These are phyloP conservation scores for Colistium nudipinnis DNA, from an alignment of 2,113 vertebrate species.

Conservation along the genomic window DNA sequence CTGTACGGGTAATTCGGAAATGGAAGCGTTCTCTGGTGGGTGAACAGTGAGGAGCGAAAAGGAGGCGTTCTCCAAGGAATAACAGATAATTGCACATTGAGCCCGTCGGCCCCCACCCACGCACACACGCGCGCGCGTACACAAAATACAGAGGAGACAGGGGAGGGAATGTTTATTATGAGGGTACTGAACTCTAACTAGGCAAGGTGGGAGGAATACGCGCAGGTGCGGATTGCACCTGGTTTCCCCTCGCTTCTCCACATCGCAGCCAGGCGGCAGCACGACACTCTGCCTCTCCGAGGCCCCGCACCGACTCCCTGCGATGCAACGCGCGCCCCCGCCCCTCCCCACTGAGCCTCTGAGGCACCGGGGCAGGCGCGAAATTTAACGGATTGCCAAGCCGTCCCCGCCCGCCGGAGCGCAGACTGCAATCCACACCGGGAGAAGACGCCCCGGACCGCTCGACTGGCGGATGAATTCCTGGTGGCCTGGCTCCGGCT, in stretches of 20 bases:
- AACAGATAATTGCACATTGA: slow-evolving; percentile 77
- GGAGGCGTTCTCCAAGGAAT: slow-evolving; percentile 63
- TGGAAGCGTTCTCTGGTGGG: slow-evolving; percentile 45
- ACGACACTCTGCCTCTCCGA: slow-evolving; percentile 54
- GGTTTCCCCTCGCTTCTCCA: slow-evolving; percentile 49
- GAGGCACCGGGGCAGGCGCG: slow-evolving; percentile 45
- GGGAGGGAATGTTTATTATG: slow-evolving; percentile 79
- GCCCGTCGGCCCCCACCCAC: slow-evolving; percentile 66
- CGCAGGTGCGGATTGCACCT: slow-evolving; percentile 82
- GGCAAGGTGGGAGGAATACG: slow-evolving; percentile 63
- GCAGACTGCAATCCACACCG: slow-evolving; percentile 51
- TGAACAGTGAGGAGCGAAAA: slow-evolving; percentile 47
- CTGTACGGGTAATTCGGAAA: slow-evolving; percentile 40
- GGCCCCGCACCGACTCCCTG: not conserved
- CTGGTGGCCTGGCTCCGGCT: slow-evolving; percentile 21
- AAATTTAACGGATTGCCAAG: slow-evolving; percentile 57
- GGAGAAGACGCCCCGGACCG: slow-evolving; percentile 44
- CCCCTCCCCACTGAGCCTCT: slow-evolving; percentile 41
- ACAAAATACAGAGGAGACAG: slow-evolving; percentile 41
- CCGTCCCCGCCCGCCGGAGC: slow-evolving; percentile 12
- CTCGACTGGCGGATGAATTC: slow-evolving; percentile 54
- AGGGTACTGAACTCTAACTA: slow-evolving; percentile 81
- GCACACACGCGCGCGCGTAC: slow-evolving; percentile 26
- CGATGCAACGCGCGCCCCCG: slow-evolving; percentile 13
- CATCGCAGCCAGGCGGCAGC: slow-evolving; percentile 24